These are phyloP conservation scores for Drosophila eohydei DNA, from an alignment of 2,888 invertebrate genomes.

Conservation along the genomic window DNA sequence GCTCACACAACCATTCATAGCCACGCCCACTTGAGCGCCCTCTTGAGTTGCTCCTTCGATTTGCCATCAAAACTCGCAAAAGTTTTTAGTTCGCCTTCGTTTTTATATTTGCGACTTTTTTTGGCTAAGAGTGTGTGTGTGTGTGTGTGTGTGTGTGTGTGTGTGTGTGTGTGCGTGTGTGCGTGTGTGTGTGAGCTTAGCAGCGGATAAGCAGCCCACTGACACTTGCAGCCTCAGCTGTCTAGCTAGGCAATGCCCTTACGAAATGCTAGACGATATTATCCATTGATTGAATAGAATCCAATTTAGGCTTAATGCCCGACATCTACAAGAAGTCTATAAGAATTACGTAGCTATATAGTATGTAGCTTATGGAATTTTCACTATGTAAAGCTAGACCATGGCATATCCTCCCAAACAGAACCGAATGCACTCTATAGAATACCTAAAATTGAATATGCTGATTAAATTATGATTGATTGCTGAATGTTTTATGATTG, in stretches of 20 bases:
- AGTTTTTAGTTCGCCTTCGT: conserved; percentile 41
- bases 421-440: no score
- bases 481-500: not conserved
- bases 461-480: not conserved
- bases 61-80: conserved; percentile 68
- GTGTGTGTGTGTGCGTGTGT: conserved; percentile 18
- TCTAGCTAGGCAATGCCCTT: conserved; percentile 21
- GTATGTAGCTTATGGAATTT: not conserved
- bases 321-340: not conserved
- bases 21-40: conserved; percentile 38
- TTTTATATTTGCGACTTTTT: conserved; percentile 39
- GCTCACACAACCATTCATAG: conserved; percentile 30
- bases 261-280: not conserved
- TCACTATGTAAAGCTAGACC: no score
- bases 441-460: not conserved
- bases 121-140: conserved; percentile 8
- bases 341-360: not conserved
- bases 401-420: no score
- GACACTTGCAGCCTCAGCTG: conserved; percentile 17
- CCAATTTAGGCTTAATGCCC: not conserved
- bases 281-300: not conserved
- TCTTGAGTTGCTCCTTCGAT: conserved; percentile 65
- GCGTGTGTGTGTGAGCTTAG: conserved; percentile 7
- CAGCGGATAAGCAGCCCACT: conserved; percentile 29
- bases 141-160: conserved; percentile 7